Percentiles rank a stretch among this genome's conserved stretches.
phyloP scores from a whole-genome alignment of 2,797 vertebrate genomes.

The Myoxocephalus aenaeus region DNA sequence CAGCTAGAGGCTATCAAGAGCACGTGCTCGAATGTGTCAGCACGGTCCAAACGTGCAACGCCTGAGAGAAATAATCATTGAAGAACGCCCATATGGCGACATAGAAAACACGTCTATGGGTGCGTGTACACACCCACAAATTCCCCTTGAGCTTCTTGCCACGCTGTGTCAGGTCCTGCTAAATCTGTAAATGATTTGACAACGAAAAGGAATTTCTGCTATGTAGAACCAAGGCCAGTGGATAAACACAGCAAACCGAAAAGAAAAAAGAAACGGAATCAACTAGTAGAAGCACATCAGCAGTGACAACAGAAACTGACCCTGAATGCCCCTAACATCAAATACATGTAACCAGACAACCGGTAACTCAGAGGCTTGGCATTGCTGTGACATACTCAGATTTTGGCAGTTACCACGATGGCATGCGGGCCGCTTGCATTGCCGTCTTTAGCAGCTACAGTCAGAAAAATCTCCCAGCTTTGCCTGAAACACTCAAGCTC shows the following conservation, averaged over 20 bases:
- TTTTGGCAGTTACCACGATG: slow-evolving; percentile 36
- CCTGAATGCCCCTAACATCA: slow-evolving; percentile 15
- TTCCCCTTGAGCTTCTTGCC: background rate
- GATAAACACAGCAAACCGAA: slow-evolving; percentile 9
- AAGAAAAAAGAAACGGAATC: background rate
- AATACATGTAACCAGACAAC: slow-evolving; percentile 17
- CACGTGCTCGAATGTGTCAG: background rate
- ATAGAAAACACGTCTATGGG: background rate
- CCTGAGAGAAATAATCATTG: background rate
- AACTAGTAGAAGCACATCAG: slow-evolving; percentile 1
- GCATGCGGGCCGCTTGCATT: slow-evolving; percentile 25
- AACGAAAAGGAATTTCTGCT: slow-evolving; percentile 30
- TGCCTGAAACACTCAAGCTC: slow-evolving; percentile 16
- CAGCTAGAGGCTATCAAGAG: background rate
- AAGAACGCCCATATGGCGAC: background rate
- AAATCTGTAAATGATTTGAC: slow-evolving; percentile 30
- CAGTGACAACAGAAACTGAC: slow-evolving; percentile 18
- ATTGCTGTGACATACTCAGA: slow-evolving; percentile 24
- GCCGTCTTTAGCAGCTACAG: slow-evolving; percentile 15
- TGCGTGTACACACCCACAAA: background rate
- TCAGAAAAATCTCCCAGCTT: slow-evolving; percentile 22
- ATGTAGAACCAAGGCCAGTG: slow-evolving; percentile 13
- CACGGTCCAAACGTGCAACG: background rate
- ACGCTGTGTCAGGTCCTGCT: background rate
- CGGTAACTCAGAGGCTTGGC: slow-evolving; percentile 39